A percentile compares a stretch with the other conserved stretches of the same genome.
Evolutionary conservation across 2,113 vertebrate genomes (phyloP).

Genomic region (Pleuronectes platessa): DNA sequence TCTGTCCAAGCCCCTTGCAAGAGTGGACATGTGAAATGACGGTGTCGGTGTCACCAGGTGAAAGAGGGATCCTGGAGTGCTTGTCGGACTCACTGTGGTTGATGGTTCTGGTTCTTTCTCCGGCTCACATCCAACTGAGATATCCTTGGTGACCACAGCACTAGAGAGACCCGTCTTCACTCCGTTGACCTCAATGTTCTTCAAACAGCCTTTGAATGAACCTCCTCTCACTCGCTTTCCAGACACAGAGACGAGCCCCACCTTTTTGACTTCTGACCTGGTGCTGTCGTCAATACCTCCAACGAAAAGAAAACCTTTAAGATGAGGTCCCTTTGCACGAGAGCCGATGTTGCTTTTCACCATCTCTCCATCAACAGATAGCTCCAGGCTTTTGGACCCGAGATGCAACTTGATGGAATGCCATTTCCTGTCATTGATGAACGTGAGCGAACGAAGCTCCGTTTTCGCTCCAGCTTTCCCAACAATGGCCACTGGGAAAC

Average conservation of each 20-base stretch:
- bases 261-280: conserved; percentile 80
- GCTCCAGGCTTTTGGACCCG: conserved; percentile 81
- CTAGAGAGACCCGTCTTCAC: conserved; percentile 84
- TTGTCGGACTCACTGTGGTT: conserved; percentile 52
- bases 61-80: conserved; percentile 31
- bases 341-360: conserved; percentile 78
- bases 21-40: conserved; percentile 63
- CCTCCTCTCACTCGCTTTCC: conserved; percentile 84
- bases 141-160: conserved; percentile 87
- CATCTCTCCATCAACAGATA: conserved; percentile 85
- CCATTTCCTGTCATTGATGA: conserved; percentile 87
- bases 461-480: conserved; percentile 80
- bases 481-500: conserved; percentile 82
- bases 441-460: conserved; percentile 79
- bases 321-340: conserved; percentile 73
- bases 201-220: conserved; percentile 93
- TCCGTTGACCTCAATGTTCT: conserved; percentile 82
- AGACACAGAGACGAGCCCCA: conserved; percentile 83
- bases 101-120: conserved; percentile 68
- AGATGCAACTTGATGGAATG: conserved; percentile 84
- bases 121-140: conserved; percentile 89
- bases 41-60: conserved; percentile 63
- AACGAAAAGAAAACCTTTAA: conserved; percentile 85
- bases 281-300: conserved; percentile 86
- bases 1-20: conserved; percentile 68